These are phyloP conservation scores for Lathronympha strigana DNA, from an alignment of 2,888 invertebrate species.

Conservation along the genomic window DNA sequence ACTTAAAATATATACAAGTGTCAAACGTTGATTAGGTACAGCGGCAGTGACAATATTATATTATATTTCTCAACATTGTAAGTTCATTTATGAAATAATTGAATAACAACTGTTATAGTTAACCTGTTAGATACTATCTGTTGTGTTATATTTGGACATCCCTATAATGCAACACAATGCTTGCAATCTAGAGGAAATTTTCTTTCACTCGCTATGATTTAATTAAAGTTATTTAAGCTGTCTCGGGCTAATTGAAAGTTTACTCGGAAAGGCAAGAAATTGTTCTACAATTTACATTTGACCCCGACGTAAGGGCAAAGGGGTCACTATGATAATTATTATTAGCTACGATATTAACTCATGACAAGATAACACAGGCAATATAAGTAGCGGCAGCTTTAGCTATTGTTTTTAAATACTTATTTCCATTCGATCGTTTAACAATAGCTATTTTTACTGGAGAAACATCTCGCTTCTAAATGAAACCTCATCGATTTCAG, in stretches of 20 bases:
- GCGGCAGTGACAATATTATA: no score
- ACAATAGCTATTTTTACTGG: no score
- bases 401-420: no score
- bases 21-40: no score
- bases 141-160: conserved; percentile 56
- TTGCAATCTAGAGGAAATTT: conserved; percentile 59
- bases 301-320: conserved; percentile 52
- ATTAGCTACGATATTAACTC: conserved; percentile 47
- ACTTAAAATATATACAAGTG: no score
- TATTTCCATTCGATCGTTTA: no score
- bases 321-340: conserved; percentile 54
- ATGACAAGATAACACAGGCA: not conserved
- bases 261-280: conserved; percentile 61
- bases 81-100: no score
- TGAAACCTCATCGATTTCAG: no score
- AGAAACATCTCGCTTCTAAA: no score
- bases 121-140: no score
- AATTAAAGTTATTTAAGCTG: conserved; percentile 77
- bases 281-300: conserved; percentile 62
- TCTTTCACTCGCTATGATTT: conserved; percentile 70
- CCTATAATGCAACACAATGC: conserved; percentile 56
- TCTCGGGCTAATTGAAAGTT: conserved; percentile 77
- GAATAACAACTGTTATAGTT: not conserved
- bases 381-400: not conserved
- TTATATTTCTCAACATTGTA: no score